A percentile compares a stretch with the other conserved stretches of the same genome.
Conservation (phyloP, 2,888 invertebrate species). For the Branchellion lobata region DNA sequence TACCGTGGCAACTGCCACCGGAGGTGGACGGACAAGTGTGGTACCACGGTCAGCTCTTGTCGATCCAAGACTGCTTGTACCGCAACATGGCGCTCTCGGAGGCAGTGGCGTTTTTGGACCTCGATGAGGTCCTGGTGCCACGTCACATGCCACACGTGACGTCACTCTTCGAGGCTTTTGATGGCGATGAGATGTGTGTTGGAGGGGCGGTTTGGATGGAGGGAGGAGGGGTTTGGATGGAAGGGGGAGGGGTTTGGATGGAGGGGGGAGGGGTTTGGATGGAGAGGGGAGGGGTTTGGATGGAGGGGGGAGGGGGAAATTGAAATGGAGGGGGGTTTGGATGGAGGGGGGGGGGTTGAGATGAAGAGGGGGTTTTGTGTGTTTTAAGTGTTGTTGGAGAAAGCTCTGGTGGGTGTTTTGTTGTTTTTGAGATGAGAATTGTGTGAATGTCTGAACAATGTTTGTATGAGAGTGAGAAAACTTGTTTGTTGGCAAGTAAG, state of each 20-base stretch:
- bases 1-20: slow-evolving; percentile 56
- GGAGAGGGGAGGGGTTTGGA: no score
- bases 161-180: slow-evolving; percentile 32
- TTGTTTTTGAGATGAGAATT: no score
- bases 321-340: not conserved
- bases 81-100: slow-evolving; percentile 55
- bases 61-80: slow-evolving; percentile 60
- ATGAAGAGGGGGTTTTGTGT: no score
- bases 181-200: not conserved
- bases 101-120: slow-evolving; percentile 57
- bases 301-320: not conserved
- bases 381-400: no score
- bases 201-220: no score
- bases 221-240: not conserved
- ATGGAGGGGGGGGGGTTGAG: no score
- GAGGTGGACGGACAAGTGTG: slow-evolving; percentile 53
- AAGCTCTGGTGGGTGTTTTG: no score
- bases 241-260: not conserved
- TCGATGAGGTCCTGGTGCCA: slow-evolving; percentile 60
- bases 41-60: slow-evolving; percentile 59
- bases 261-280: no score
- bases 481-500: no score
- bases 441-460: no score
- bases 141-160: slow-evolving; percentile 45
- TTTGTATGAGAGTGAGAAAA: no score